A percentile compares a stretch with the other conserved stretches of the same genome.
These are phyloP conservation scores for Buphagus erythrorhynchus DNA, from an alignment of 2,797 vertebrate species.

Conservation along the genomic window DNA sequence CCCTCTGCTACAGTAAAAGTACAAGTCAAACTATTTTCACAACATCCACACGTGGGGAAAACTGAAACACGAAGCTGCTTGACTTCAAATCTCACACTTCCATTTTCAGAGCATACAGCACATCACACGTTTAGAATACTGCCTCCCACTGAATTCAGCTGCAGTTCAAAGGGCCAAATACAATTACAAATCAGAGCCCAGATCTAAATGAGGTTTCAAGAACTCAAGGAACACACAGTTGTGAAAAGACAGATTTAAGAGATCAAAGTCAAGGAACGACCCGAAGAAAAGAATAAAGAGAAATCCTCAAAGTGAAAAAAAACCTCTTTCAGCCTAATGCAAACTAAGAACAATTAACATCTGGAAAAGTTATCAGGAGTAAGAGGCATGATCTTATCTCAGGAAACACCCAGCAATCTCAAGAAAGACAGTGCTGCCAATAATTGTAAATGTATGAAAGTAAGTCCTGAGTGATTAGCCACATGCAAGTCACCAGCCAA, in stretches of 20 bases:
- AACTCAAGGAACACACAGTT: not conserved
- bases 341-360: conserved; percentile 19
- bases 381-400: conserved; percentile 31
- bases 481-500: not conserved
- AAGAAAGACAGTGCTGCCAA: not conserved
- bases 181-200: not conserved
- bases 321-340: not conserved
- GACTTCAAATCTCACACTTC: not conserved
- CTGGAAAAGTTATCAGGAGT: not conserved
- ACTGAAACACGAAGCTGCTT: accelerated
- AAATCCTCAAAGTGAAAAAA: not conserved
- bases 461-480: not conserved
- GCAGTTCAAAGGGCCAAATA: not conserved
- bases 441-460: not conserved
- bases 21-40: not conserved
- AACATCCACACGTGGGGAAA: not conserved
- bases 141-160: not conserved
- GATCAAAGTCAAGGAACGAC: not conserved
- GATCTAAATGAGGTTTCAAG: conserved; percentile 27
- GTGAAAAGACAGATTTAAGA: conserved; percentile 16
- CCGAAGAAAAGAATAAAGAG: not conserved
- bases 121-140: not conserved
- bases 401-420: conserved; percentile 7
- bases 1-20: not conserved
- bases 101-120: not conserved